phyloP scores from a whole-genome alignment of 2,113 vertebrate genomes.

The Anoura caudifer region DNA sequence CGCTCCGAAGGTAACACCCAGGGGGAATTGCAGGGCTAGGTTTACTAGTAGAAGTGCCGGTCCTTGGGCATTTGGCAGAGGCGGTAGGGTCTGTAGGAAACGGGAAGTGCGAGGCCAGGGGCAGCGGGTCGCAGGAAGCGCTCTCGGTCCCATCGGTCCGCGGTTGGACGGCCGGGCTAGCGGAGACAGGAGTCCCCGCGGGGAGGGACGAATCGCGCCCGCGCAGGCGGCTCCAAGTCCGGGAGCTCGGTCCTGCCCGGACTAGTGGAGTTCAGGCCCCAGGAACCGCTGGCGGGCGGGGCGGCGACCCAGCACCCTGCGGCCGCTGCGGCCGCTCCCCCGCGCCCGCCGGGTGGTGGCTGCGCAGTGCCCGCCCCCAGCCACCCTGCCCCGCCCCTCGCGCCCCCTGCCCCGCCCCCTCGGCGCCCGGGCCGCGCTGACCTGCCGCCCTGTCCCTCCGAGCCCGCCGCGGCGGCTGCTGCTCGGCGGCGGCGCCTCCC shows the following conservation, averaged over 20 bases:
- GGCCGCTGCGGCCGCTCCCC: background rate
- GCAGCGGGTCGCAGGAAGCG: background rate
- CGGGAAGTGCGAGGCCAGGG: background rate
- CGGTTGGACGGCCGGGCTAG: background rate
- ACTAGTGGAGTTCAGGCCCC: background rate
- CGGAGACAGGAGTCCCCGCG: background rate
- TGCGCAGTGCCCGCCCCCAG: conserved; percentile 28
- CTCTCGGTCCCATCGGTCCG: background rate
- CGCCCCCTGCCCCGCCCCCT: conserved; percentile 13
- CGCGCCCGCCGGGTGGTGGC: conserved; percentile 30
- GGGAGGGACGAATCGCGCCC: background rate
- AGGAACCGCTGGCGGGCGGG: background rate
- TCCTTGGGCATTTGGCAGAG: background rate
- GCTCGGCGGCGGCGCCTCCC: background rate
- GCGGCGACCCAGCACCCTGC: background rate
- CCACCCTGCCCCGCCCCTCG: conserved; percentile 22
- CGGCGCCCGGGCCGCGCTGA: background rate
- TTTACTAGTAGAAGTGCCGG: background rate
- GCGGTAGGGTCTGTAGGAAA: background rate
- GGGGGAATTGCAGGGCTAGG: background rate
- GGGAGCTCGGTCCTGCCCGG: background rate
- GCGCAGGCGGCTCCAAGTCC: background rate
- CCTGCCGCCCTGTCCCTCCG: background rate
- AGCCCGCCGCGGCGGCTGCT: background rate
- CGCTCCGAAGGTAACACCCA: background rate